A percentile compares a stretch with the other conserved stretches of the same genome.
Evolutionary conservation across 2,888 invertebrate species (phyloP).

Genomic region (Netelia virgata): DNA sequence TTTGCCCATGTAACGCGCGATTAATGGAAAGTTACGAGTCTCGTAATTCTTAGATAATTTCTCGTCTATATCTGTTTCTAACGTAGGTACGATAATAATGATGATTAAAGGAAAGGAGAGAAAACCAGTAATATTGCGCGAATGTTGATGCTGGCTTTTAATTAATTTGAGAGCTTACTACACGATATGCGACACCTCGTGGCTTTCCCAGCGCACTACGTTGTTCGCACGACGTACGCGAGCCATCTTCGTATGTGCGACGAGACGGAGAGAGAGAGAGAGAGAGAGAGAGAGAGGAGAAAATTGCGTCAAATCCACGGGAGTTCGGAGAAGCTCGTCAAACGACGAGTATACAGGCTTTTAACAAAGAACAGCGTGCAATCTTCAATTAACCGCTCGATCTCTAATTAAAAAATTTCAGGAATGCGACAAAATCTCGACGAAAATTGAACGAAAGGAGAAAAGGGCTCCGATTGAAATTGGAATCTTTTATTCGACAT

Average conservation of each 20-base stretch:
- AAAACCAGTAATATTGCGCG: constrained; percentile 3
- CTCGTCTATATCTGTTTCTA: neutral
- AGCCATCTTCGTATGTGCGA: neutral
- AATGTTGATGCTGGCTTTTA: constrained; percentile 42
- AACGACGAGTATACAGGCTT: constrained; percentile 27
- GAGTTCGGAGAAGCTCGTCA: constrained; percentile 30
- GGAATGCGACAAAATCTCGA: constrained; percentile 8
- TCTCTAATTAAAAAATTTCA: constrained; percentile 57
- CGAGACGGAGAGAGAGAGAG: too few relatives aligned
- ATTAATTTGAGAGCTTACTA: constrained; percentile 65
- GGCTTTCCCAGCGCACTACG: constrained; percentile 15
- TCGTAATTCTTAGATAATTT: neutral
- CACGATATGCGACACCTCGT: constrained; percentile 51
- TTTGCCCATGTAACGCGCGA: neutral
- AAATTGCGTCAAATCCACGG: constrained; percentile 61
- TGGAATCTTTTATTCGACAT: neutral
- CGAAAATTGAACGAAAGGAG: constrained; percentile 2
- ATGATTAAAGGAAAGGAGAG: constrained; percentile 1
- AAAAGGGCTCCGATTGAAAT: neutral
- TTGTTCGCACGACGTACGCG: neutral
- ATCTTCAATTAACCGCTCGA: constrained; percentile 54
- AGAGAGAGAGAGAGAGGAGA: constrained; percentile 8
- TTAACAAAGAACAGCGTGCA: constrained; percentile 55
- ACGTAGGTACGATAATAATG: neutral
- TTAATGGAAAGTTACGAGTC: neutral